Percentiles rank a stretch among this genome's conserved stretches.
Evolutionary conservation across 2,888 invertebrate genomes (phyloP).

Genomic region (Perdita meconis): DNA sequence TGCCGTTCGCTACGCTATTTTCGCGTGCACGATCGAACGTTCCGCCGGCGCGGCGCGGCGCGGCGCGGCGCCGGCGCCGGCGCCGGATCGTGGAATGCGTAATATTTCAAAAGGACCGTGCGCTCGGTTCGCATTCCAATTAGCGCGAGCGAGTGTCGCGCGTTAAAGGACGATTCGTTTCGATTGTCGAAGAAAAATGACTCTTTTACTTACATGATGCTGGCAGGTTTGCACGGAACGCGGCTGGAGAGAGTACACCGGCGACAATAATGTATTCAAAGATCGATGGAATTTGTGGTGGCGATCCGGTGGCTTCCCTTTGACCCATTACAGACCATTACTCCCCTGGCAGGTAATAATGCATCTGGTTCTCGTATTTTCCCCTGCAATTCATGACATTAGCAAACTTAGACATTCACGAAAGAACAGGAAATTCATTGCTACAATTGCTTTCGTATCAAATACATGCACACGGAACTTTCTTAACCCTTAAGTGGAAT

Average conservation of each 20-base stretch:
- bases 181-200: background rate
- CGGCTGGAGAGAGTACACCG: slow-evolving; percentile 91
- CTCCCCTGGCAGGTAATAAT: slow-evolving; percentile 89
- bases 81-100: slow-evolving; percentile 53
- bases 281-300: slow-evolving; percentile 95
- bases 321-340: slow-evolving; percentile 88
- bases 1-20: slow-evolving; percentile 68
- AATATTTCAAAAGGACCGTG: too few relatives aligned
- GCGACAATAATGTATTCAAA: slow-evolving; percentile 85
- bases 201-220: slow-evolving; percentile 16
- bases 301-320: slow-evolving; percentile 91
- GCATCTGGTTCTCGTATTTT: background rate
- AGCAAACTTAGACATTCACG: background rate
- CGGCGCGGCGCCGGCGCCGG: too few relatives aligned
- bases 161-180: background rate
- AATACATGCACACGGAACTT: too few relatives aligned
- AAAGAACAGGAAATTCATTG: background rate
- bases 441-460: background rate
- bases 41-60: too few relatives aligned
- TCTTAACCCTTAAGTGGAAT: too few relatives aligned
- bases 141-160: background rate
- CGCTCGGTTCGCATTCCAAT: slow-evolving; percentile 5
- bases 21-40: slow-evolving; percentile 49
- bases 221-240: slow-evolving; percentile 90
- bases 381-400: slow-evolving; percentile 15